phyloP scores from a whole-genome alignment of 2,797 vertebrate genomes.

The Gallinago solitaria region DNA sequence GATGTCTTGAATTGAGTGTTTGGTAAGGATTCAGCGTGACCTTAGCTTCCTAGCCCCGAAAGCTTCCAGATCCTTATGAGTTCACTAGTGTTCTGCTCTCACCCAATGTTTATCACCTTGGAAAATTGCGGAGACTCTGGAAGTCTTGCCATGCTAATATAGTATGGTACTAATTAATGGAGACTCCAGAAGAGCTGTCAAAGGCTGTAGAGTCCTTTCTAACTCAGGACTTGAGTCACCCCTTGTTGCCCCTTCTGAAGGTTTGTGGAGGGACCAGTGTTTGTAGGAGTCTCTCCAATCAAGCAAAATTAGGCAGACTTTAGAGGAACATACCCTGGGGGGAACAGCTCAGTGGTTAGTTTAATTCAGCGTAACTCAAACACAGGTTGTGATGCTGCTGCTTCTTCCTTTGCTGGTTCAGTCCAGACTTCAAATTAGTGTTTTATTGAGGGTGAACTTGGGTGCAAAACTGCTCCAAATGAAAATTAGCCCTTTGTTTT shows the following conservation, averaged over 20 bases:
- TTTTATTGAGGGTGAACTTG: not conserved
- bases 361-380: not conserved
- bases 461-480: not conserved
- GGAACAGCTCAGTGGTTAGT: not conserved
- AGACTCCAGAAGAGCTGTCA: not conserved
- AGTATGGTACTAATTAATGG: not conserved
- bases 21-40: not conserved
- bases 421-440: not conserved
- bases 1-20: not conserved
- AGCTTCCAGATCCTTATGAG: accelerated
- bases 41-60: not conserved
- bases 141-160: not conserved
- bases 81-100: not conserved
- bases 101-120: not conserved
- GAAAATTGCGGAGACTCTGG: not conserved
- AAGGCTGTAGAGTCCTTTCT: not conserved
- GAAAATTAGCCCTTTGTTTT: not conserved
- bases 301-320: not conserved
- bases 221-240: not conserved
- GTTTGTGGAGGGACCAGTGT: not conserved
- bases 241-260: not conserved
- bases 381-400: not conserved
- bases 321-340: not conserved
- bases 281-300: not conserved
- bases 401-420: not conserved